Conservation (phyloP, 2,888 invertebrate genomes). For the Fragum whitleyi region DNA sequence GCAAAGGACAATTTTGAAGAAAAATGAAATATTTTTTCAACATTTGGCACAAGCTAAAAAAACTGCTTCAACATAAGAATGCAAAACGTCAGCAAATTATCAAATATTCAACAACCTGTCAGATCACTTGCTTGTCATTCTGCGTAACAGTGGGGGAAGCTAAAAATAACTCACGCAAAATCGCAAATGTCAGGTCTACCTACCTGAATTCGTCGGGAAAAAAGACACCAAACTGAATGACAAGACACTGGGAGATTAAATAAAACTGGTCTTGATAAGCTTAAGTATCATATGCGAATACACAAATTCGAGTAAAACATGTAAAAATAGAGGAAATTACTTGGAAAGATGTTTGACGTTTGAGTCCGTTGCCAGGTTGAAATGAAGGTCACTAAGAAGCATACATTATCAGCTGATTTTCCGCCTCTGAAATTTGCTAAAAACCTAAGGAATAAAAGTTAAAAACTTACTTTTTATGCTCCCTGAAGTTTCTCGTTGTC, state of each 20-base stretch:
- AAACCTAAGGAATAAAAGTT: background rate
- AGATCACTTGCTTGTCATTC: background rate
- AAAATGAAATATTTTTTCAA: no score
- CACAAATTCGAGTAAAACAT: background rate
- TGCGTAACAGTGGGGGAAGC: background rate
- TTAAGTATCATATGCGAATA: background rate
- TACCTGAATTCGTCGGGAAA: background rate
- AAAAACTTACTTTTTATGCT: background rate
- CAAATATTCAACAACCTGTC: conserved; percentile 8
- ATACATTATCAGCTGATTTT: conserved; percentile 55
- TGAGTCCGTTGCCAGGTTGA: conserved; percentile 61
- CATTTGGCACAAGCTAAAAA: no score
- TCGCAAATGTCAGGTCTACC: background rate
- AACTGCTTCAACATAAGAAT: no score
- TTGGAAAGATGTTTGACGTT: conserved; percentile 55
- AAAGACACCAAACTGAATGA: background rate
- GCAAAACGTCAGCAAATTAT: no score
- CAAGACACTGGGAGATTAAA: background rate
- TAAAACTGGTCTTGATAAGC: background rate
- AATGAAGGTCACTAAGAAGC: conserved; percentile 61
- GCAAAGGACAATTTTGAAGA: no score
- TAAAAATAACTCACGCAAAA: conserved; percentile 3
- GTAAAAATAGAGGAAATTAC: background rate
- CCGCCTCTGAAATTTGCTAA: background rate
- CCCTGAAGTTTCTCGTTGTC: background rate